Evolutionary conservation across 2,888 invertebrate genomes (phyloP).

Genomic region (Caenorhabditis uteleia): DNA sequence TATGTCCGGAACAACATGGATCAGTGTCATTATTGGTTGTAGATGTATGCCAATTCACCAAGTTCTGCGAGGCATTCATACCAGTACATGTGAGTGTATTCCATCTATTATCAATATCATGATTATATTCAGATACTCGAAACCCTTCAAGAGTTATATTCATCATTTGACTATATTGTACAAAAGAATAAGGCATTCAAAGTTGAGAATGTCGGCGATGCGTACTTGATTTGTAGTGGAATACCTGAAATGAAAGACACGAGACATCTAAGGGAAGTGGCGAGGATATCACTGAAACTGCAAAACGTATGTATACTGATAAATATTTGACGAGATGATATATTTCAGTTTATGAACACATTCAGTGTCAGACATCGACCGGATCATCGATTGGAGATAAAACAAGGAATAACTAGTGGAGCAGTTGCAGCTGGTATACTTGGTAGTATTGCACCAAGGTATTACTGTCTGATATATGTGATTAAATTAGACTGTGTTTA

Average conservation of each 20-base stretch:
- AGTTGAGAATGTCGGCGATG: slow-evolving; percentile 56
- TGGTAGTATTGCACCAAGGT: slow-evolving; percentile 50
- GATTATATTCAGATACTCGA: slow-evolving; percentile 41
- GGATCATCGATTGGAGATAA: slow-evolving; percentile 33
- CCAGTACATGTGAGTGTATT: slow-evolving; percentile 44
- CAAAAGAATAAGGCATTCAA: slow-evolving; percentile 50
- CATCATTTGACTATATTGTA: slow-evolving; percentile 49
- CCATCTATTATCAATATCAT: neutral
- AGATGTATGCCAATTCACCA: slow-evolving; percentile 53
- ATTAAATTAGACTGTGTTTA: slow-evolving; percentile 10
- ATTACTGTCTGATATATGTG: no score
- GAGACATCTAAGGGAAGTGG: slow-evolving; percentile 45
- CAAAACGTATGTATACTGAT: slow-evolving; percentile 20
- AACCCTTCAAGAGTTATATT: slow-evolving; percentile 51
- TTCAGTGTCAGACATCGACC: slow-evolving; percentile 47
- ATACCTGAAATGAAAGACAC: slow-evolving; percentile 41
- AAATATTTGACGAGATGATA: neutral
- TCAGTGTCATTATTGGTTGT: slow-evolving; percentile 46
- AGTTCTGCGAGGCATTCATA: slow-evolving; percentile 50
- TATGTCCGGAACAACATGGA: slow-evolving; percentile 42
- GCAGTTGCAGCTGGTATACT: slow-evolving; percentile 52
- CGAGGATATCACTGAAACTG: slow-evolving; percentile 39
- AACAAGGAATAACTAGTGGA: slow-evolving; percentile 49
- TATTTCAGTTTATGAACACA: slow-evolving; percentile 32
- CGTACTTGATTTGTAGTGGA: slow-evolving; percentile 52